phyloP scores from a whole-genome alignment of 2,113 vertebrate species.

The Balaeniceps rex region DNA sequence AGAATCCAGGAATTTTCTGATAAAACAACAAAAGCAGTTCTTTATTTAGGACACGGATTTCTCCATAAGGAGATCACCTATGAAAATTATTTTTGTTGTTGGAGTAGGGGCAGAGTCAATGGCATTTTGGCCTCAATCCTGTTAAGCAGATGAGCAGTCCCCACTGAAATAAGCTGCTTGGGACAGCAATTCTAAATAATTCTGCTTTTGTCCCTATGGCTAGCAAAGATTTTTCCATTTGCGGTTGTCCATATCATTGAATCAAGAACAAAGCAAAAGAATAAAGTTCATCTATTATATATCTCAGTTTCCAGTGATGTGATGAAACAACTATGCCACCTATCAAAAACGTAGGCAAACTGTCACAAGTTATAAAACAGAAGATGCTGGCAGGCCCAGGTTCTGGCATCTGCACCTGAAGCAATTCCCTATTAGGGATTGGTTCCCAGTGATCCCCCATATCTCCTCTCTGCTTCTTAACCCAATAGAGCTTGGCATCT shows the following conservation, averaged over 20 bases:
- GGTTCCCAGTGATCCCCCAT: background rate
- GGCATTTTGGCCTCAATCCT: background rate
- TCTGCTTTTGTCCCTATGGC: background rate
- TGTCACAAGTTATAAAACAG: background rate
- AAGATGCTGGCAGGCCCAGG: background rate
- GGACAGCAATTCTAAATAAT: background rate
- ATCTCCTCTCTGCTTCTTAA: background rate
- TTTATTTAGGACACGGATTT: background rate
- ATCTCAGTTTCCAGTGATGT: background rate
- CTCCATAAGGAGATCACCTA: background rate
- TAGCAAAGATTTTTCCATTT: background rate
- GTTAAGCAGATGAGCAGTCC: background rate
- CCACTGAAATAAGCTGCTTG: background rate
- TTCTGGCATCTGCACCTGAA: background rate
- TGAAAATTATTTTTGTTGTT: background rate
- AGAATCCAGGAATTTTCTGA: background rate
- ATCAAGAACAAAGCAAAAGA: background rate
- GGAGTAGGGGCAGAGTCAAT: background rate
- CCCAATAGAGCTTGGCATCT: background rate
- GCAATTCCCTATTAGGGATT: background rate
- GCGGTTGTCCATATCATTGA: background rate
- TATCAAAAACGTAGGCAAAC: background rate
- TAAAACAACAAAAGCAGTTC: background rate
- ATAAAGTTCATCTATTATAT: background rate
- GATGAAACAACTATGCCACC: background rate